Base-by-base conservation (phyloP, 2,113 vertebrate genomes). In the Zosterops borbonicus region DNA sequence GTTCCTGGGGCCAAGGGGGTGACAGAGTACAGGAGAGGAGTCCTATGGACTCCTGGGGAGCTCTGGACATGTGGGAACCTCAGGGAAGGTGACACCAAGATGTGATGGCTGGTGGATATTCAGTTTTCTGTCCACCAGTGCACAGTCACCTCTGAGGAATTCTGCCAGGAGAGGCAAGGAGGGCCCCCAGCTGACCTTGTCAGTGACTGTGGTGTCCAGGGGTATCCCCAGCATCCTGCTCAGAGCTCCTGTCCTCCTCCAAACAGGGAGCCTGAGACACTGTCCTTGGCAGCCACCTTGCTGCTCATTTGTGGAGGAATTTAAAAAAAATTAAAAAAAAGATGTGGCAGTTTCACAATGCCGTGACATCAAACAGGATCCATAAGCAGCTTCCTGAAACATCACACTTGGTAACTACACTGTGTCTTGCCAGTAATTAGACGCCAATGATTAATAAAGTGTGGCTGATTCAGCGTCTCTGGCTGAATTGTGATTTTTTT, bases 161-260 rank as follows among this genome's bases (percentile, higher is more conserved):
- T 60, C 64, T 82, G 13, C 28, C 21, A 10, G 24, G 11, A 10
- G 3, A 24, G 47, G 13, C 18, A 39, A 41, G 35, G n/a, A 23
- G 68, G 50, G 22, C 28, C 22, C 37, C 62, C 20, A n/a, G 24
- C 19, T 2, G 5, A 50, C 12, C 24, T 37, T 17, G 14, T 18
- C 1, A 24, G 27, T 22, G 10, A 18, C 7, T 0, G 0, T 10
- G 50, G 19, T 68, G 35, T 4, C 13, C 53, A 12, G 14, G 14
- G 12, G 16, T 59, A 29, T 24, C 49, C 25, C 42, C 12, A 28
- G 56, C 35, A 5, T 5, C 37, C 58, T 25, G 47, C 77, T 81
- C 46, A 33, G 55, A 65, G n/a, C n/a, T 56, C 29, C 28, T 73
- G 24, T 59, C 6, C 0, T 5, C 28, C 31, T 37, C 65, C 41